Evolutionary conservation across 2,888 invertebrate genomes (phyloP).

Genomic region (Eupithecia exiguata): DNA sequence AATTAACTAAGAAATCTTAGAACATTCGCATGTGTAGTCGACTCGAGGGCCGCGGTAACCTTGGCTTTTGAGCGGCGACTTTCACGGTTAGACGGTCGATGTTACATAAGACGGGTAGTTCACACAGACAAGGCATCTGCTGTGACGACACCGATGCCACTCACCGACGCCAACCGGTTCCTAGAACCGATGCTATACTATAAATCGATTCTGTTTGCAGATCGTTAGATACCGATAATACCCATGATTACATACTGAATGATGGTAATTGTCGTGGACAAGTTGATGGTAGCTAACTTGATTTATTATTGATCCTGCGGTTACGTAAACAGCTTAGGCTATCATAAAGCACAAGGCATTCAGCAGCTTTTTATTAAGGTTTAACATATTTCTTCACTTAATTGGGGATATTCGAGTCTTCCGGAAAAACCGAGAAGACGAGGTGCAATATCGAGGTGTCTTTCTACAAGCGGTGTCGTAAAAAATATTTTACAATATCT

Average conservation of each 20-base stretch:
- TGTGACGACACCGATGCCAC: conserved; percentile 73
- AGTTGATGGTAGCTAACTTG: conserved; percentile 30
- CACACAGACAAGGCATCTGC: conserved; percentile 55
- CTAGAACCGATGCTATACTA: conserved; percentile 46
- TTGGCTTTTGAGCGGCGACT: conserved; percentile 83
- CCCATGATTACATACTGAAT: conserved; percentile 39
- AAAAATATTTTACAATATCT: background rate
- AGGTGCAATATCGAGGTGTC: background rate
- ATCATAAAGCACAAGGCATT: conserved; percentile 7
- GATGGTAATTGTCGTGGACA: conserved; percentile 41
- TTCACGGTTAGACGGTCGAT: conserved; percentile 82
- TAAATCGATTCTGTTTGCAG: conserved; percentile 45
- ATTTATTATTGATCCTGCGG: conserved; percentile 29
- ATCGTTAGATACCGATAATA: conserved; percentile 43
- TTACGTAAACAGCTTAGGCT: conserved; percentile 19
- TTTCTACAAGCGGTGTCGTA: background rate
- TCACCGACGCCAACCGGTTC: conserved; percentile 73
- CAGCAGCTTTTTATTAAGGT: background rate
- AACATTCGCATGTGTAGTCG: conserved; percentile 76
- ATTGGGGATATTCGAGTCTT: background rate
- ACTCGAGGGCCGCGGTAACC: conserved; percentile 79
- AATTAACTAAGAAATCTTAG: conserved; percentile 64
- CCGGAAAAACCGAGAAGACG: background rate
- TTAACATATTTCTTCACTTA: background rate
- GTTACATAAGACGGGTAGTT: conserved; percentile 77